These are phyloP conservation scores for Tetranychus piercei DNA, from an alignment of 2,888 invertebrate genomes.

Conservation along the genomic window DNA sequence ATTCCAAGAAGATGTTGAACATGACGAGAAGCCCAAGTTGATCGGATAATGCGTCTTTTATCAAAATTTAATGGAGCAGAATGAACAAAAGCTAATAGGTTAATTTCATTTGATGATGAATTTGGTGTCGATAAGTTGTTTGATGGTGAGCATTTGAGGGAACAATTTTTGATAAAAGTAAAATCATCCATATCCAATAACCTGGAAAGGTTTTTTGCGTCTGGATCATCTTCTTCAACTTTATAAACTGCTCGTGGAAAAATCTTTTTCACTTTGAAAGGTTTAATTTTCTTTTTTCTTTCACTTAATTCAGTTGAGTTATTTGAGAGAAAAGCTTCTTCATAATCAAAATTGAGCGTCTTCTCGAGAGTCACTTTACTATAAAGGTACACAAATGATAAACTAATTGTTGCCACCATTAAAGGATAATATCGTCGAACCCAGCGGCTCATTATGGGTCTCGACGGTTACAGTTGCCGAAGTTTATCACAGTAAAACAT, in stretches of 20 bases:
- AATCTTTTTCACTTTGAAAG: not conserved
- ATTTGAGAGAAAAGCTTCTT: not conserved
- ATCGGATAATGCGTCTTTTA: slow-evolving; percentile 24
- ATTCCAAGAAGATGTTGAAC: not conserved
- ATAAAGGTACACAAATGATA: slow-evolving; percentile 5
- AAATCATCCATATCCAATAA: slow-evolving; percentile 17
- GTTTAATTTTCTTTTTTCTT: not conserved
- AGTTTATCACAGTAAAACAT: too few species aligned
- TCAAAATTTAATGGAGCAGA: slow-evolving; percentile 24
- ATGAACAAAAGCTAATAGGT: slow-evolving; percentile 25
- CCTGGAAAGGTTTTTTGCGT: not conserved
- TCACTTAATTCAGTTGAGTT: not conserved
- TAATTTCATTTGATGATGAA: slow-evolving; percentile 5
- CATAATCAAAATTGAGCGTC: too few species aligned
- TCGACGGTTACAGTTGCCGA: not conserved
- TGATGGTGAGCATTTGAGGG: slow-evolving; percentile 8
- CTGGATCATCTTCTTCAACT: not conserved
- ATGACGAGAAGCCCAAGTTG: slow-evolving; percentile 15
- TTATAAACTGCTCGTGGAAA: not conserved
- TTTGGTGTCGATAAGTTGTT: not conserved
- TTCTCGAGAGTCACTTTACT: not conserved
- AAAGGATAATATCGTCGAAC: slow-evolving; percentile 1
- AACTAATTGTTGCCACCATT: not conserved
- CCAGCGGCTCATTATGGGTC: not conserved
- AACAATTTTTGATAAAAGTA: slow-evolving; percentile 14